Percentiles rank a stretch among this genome's conserved stretches.
These are phyloP conservation scores for Linnaemya tessellans DNA, from an alignment of 2,888 invertebrate species.

Conservation along the genomic window DNA sequence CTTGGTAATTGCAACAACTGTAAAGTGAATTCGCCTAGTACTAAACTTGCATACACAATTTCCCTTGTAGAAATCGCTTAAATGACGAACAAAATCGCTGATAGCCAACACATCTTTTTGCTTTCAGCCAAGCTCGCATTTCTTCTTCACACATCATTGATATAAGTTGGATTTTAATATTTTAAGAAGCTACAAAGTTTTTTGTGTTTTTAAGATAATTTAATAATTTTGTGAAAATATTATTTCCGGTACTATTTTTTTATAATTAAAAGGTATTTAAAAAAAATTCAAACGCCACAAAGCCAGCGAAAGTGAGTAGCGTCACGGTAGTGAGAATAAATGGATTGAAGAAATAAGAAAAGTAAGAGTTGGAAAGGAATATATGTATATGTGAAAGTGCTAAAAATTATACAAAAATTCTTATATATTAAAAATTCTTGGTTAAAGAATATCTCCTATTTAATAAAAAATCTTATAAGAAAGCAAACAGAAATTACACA, in stretches of 20 bases:
- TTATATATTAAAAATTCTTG: slow-evolving; percentile 6
- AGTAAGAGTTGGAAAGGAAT: slow-evolving; percentile 54
- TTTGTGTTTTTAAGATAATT: slow-evolving; percentile 39
- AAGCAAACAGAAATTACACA: slow-evolving; percentile 71
- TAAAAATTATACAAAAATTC: slow-evolving; percentile 33
- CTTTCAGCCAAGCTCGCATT: slow-evolving; percentile 57
- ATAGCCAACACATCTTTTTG: slow-evolving; percentile 8
- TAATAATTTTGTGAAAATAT: slow-evolving; percentile 21
- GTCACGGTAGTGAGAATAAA: slow-evolving; percentile 56
- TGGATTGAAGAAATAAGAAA: slow-evolving; percentile 50
- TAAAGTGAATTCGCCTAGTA: no score
- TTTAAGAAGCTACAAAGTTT: slow-evolving; percentile 17
- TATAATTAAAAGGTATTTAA: not conserved
- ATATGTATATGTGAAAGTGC: slow-evolving; percentile 25
- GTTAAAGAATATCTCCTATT: not conserved
- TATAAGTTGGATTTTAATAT: slow-evolving; percentile 57
- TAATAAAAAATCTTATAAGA: slow-evolving; percentile 39
- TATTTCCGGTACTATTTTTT: not conserved
- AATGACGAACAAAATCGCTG: not conserved
- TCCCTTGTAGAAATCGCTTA: no score
- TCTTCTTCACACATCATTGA: slow-evolving; percentile 58
- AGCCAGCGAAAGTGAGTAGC: slow-evolving; percentile 63
- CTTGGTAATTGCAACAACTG: no score
- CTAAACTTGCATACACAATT: no score
- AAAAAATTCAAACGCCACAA: slow-evolving; percentile 51